Evolutionary conservation across 2,797 vertebrate species (phyloP).

Genomic region (Poeciliopsis infans): DNA sequence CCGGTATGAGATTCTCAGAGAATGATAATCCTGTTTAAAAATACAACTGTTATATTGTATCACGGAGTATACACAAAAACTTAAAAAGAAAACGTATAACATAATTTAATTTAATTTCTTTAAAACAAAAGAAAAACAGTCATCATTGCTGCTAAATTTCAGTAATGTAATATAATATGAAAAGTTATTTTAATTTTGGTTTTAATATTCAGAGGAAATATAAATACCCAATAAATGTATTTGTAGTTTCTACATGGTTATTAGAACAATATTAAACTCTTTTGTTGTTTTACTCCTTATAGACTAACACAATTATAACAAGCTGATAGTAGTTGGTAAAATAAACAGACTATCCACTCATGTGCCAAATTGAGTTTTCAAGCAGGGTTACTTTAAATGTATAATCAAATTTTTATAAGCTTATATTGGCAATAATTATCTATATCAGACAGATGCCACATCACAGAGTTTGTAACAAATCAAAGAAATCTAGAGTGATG

Average conservation of each 20-base stretch:
- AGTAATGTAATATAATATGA: background rate
- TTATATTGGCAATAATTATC: background rate
- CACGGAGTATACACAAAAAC: background rate
- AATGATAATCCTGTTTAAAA: background rate
- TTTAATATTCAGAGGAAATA: background rate
- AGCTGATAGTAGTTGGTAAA: background rate
- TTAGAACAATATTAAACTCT: background rate
- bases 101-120: background rate
- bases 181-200: background rate
- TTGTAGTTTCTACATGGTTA: background rate
- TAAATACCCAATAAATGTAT: background rate
- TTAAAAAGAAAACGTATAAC: background rate
- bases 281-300: background rate
- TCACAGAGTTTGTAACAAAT: background rate
- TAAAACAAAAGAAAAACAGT: background rate
- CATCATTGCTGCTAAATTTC: background rate
- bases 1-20: conserved; percentile 11
- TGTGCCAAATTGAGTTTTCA: background rate
- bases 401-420: background rate
- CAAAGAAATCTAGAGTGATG: background rate
- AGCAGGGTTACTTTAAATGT: background rate
- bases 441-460: background rate
- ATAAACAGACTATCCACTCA: background rate
- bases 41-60: background rate
- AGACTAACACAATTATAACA: background rate